phyloP scores from a whole-genome alignment of 2,888 invertebrate genomes.

The Lacanobia wlatinum region DNA sequence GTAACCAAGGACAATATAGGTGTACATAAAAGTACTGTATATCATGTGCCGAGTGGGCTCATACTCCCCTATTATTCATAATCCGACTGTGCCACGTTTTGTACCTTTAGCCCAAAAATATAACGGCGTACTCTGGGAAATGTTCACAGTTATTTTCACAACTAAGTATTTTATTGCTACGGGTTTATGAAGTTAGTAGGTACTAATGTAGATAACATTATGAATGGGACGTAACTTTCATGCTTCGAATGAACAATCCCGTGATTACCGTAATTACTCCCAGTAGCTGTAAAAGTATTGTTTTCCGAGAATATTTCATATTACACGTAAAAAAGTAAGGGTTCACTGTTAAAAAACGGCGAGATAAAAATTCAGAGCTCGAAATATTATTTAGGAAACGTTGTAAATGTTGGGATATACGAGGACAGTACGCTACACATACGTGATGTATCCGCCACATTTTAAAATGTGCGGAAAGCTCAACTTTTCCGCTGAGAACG shows the following conservation, averaged over 20 bases:
- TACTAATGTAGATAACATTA: slow-evolving; percentile 48
- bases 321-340: slow-evolving; percentile 18
- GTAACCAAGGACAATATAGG: slow-evolving; percentile 75
- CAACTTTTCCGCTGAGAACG: slow-evolving; percentile 69
- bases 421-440: slow-evolving; percentile 58
- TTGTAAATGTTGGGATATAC: slow-evolving; percentile 52
- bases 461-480: slow-evolving; percentile 68
- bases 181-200: slow-evolving; percentile 30
- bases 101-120: slow-evolving; percentile 56
- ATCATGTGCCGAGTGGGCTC: slow-evolving; percentile 67
- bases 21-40: slow-evolving; percentile 68
- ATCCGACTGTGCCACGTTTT: slow-evolving; percentile 60
- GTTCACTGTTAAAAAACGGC: slow-evolving; percentile 30
- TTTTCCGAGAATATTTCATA: slow-evolving; percentile 24
- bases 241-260: slow-evolving; percentile 25
- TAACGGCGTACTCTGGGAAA: slow-evolving; percentile 32
- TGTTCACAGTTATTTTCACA: slow-evolving; percentile 48
- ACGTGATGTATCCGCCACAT: slow-evolving; percentile 60
- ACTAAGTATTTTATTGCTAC: slow-evolving; percentile 57
- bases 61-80: slow-evolving; percentile 66
- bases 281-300: slow-evolving; percentile 23
- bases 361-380: slow-evolving; percentile 49
- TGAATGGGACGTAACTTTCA: slow-evolving; percentile 45
- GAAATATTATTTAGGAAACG: slow-evolving; percentile 53
- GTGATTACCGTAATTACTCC: slow-evolving; percentile 25